These are phyloP conservation scores for Saimiri boliviensis DNA, from an alignment of 2,113 vertebrate genomes.

Conservation along the genomic window DNA sequence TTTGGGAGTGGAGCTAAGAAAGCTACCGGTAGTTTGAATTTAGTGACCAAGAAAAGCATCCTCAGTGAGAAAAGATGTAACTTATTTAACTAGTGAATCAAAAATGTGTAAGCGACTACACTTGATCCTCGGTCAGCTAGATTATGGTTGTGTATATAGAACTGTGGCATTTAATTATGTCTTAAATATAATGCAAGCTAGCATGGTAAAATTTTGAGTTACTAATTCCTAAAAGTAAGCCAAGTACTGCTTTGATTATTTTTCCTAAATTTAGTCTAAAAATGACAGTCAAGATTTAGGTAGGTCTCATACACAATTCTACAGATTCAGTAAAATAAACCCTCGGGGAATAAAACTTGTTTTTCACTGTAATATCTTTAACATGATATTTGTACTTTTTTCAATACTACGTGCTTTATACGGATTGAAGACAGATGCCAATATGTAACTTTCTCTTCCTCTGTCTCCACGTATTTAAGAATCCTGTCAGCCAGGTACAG, in stretches of 20 bases:
- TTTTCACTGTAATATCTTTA: background rate
- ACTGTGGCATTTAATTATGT: background rate
- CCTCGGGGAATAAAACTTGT: background rate
- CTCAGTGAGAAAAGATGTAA: background rate
- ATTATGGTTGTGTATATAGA: background rate
- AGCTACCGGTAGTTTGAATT: background rate
- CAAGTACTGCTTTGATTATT: background rate
- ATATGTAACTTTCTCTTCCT: background rate
- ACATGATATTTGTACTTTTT: background rate
- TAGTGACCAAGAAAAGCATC: background rate
- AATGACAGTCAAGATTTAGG: background rate
- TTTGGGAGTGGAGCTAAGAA: background rate
- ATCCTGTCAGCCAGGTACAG: background rate
- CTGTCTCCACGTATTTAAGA: background rate
- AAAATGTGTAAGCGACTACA: background rate
- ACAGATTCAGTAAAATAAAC: slow-evolving; percentile 14
- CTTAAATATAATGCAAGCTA: background rate
- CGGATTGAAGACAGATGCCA: background rate
- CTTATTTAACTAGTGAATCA: background rate
- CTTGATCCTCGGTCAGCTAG: background rate
- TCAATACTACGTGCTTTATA: background rate
- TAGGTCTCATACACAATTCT: slow-evolving; percentile 19
- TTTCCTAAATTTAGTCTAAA: slow-evolving; percentile 23
- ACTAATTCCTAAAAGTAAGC: slow-evolving; percentile 22
- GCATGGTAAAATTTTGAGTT: background rate